Conservation (phyloP, 2,113 vertebrate species). For the Amphiprion ocellaris region DNA sequence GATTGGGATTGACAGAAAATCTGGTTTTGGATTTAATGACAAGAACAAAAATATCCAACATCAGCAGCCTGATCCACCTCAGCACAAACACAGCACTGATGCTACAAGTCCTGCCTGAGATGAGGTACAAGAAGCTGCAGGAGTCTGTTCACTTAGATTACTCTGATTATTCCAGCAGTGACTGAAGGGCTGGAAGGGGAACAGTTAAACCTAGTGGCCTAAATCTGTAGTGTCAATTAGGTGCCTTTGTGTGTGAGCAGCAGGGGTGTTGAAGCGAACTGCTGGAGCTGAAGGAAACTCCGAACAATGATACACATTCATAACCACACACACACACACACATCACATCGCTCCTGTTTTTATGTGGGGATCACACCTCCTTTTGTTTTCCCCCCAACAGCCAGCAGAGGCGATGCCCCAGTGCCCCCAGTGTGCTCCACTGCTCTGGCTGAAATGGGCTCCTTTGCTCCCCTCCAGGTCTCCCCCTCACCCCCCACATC, state of each 20-base stretch:
- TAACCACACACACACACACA: conserved; percentile 47
- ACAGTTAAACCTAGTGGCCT: conserved; percentile 73
- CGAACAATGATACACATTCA: conserved; percentile 74
- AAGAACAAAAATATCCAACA: not conserved
- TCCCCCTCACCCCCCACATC: conserved; percentile 17
- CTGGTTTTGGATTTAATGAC: not conserved
- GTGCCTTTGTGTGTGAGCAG: conserved; percentile 72
- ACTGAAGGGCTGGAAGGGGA: conserved; percentile 57
- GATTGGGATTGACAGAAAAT: not conserved
- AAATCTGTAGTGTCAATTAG: conserved; percentile 81
- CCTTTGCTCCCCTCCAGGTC: conserved; percentile 44
- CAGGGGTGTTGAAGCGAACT: conserved; percentile 72
- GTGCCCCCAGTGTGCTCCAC: conserved; percentile 79
- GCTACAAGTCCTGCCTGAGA: not conserved
- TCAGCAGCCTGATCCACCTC: not conserved
- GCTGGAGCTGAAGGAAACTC: conserved; percentile 77
- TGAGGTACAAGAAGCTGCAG: not conserved
- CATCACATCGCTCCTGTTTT: conserved; percentile 50
- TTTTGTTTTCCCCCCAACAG: conserved; percentile 77
- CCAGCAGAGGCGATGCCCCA: conserved; percentile 75
- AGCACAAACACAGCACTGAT: not conserved
- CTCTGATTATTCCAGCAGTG: conserved; percentile 50
- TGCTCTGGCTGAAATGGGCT: conserved; percentile 78
- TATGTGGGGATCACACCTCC: conserved; percentile 74
- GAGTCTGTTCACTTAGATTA: conserved; percentile 37